A percentile compares a stretch with the other conserved stretches of the same genome.
phyloP scores from a whole-genome alignment of 2,113 vertebrate species.

The Pedionomus torquatus region DNA sequence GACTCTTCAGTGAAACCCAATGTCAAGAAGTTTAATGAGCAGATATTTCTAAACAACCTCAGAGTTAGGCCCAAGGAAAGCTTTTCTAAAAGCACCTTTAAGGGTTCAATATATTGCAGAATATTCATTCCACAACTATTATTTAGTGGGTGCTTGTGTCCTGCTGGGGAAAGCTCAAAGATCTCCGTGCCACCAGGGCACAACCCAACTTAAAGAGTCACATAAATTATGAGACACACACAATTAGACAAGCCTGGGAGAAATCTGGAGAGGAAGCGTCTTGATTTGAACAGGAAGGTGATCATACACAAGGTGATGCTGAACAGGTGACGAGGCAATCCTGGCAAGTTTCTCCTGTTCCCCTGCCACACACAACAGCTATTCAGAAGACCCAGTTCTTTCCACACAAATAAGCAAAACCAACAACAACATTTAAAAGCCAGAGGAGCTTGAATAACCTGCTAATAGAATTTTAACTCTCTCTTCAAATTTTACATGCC shows the following conservation, averaged over 20 bases:
- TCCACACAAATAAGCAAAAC: neutral
- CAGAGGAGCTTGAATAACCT: neutral
- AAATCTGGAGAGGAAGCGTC: neutral
- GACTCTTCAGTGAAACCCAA: neutral
- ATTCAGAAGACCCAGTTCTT: neutral
- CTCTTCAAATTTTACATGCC: neutral
- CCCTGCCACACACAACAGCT: neutral
- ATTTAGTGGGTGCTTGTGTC: neutral
- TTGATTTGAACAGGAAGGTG: neutral
- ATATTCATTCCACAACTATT: neutral
- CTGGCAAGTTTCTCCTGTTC: neutral
- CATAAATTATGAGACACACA: accelerated
- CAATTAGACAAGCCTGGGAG: neutral
- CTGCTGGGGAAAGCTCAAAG: neutral
- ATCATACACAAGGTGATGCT: neutral
- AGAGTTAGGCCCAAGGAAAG: neutral
- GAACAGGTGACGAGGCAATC: neutral
- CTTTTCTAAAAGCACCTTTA: neutral
- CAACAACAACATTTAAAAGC: neutral
- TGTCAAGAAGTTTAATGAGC: neutral
- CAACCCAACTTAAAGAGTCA: neutral
- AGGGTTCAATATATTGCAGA: neutral
- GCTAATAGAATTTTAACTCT: neutral
- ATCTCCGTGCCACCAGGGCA: neutral
- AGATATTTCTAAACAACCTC: neutral